phyloP scores from a whole-genome alignment of 2,888 invertebrate genomes.

The Minunthozetes semirufus region DNA sequence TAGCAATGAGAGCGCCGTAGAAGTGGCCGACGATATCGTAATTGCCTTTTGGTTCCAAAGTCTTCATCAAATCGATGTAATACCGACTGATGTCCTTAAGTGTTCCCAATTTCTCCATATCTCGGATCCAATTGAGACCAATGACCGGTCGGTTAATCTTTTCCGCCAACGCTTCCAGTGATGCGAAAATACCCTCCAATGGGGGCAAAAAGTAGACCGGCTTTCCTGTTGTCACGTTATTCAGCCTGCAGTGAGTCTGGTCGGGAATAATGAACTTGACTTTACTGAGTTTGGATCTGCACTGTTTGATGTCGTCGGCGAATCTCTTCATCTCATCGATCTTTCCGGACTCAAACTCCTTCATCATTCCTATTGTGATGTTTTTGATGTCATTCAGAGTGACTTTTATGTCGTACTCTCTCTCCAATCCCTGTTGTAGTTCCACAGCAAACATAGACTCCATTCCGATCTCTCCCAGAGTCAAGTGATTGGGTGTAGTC shows the following conservation, averaged over 20 bases:
- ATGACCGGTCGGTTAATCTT: slow-evolving; percentile 68
- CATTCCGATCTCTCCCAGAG: no score
- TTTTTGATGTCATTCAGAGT: no score
- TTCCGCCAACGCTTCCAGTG: slow-evolving; percentile 65
- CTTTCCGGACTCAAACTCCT: no score
- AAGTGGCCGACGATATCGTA: slow-evolving; percentile 90
- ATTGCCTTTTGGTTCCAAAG: slow-evolving; percentile 70
- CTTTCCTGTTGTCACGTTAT: slow-evolving; percentile 44
- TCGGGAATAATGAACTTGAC: slow-evolving; percentile 60
- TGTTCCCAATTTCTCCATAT: slow-evolving; percentile 23
- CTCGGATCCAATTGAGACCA: slow-evolving; percentile 73
- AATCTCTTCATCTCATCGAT: slow-evolving; percentile 42
- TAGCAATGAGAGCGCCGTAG: slow-evolving; percentile 87
- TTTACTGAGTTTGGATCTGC: slow-evolving; percentile 45
- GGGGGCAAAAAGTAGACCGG: slow-evolving; percentile 63
- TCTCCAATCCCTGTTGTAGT: no score
- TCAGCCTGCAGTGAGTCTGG: slow-evolving; percentile 62
- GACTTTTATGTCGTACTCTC: no score
- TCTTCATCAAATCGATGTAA: slow-evolving; percentile 58
- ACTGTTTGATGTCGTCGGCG: slow-evolving; percentile 23
- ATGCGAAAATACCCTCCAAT: slow-evolving; percentile 74
- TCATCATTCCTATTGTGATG: no score
- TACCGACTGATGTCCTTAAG: slow-evolving; percentile 33
- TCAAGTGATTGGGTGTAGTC: no score
- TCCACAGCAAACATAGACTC: no score